Base-by-base conservation (phyloP, 2,113 vertebrate species). In the Hylia prasina region DNA sequence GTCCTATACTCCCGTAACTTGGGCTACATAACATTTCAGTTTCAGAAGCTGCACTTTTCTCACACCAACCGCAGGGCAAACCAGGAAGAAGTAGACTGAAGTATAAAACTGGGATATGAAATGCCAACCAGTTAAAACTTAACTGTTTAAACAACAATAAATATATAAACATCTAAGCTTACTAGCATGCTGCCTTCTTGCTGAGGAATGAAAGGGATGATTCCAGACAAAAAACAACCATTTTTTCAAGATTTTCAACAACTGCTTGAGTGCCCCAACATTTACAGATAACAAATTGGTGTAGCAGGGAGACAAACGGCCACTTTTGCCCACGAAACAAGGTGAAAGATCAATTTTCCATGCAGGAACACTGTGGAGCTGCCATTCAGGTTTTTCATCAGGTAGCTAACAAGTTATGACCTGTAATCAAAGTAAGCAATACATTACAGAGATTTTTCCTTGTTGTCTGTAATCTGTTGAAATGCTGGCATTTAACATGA, bases 331-430 rank as follows among this genome's bases (percentile, higher is more conserved):
- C 3, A 1, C 53, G 63, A 85, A 95, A 81, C 51, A 70, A 70
- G 42, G 51, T 3, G 4, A 50, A 76, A 69, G 65, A 94, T 61
- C 33, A 42, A 4, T 21, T 68, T 37, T 42, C 42, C 64, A 21
- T 20, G 31, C 37, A 69, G 60, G 24, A 96, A 19, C 31, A 30
- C 28, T 10, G 16, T 13, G 39, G 33, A 82, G 58, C 71, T 61
- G 64, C 44, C 56, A 15, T 84, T 54, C 47, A 42, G 31, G 51
- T 87, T 82, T 84, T 84, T 82, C 81, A 40, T 80, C 48, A 56
- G 82, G 68, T 82, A 73, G 57, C 54, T 61, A 86, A 63, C 92
- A 90, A 93, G 95, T 88, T 91, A 39, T 17, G 54, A 72, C 91
- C 54, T 79, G 89, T 50, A 92, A 80, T 73, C 82, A 80, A 80